Conservation (phyloP, 2,888 invertebrate genomes). For the Lepidonotus clava region DNA sequence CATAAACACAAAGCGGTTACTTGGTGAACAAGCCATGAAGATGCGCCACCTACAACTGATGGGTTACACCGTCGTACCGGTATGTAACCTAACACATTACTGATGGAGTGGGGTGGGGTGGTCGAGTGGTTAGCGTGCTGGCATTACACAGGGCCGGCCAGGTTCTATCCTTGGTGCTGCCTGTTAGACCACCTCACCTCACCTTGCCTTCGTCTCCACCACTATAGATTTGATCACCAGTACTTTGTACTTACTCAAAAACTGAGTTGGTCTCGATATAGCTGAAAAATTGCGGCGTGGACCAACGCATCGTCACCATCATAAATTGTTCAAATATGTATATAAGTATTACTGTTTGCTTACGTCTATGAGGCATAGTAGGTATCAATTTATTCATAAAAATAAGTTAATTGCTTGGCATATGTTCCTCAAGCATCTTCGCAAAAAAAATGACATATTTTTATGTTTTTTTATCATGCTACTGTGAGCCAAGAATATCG, state of each 20-base stretch:
- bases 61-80: constrained; percentile 83
- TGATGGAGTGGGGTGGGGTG: neutral
- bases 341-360: too few species aligned
- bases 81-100: constrained; percentile 48
- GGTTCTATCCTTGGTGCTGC: too few species aligned
- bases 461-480: neutral
- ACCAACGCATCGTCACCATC: too few species aligned
- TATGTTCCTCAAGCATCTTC: neutral
- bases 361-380: too few species aligned
- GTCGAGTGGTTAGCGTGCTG: neutral
- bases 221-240: too few species aligned
- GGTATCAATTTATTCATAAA: too few species aligned
- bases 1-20: constrained; percentile 82
- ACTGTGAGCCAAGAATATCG: neutral
- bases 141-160: too few species aligned
- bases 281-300: too few species aligned
- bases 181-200: too few species aligned
- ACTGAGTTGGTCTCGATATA: neutral
- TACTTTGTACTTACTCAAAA: neutral
- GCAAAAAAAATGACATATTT: neutral
- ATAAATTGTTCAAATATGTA: too few species aligned
- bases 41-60: constrained; percentile 84
- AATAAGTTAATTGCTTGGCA: too few species aligned
- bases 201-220: too few species aligned
- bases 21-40: constrained; percentile 85